These are phyloP conservation scores for Neodiprion lecontei DNA, from an alignment of 1,140 invertebrate genomes.

Conservation along the genomic window DNA sequence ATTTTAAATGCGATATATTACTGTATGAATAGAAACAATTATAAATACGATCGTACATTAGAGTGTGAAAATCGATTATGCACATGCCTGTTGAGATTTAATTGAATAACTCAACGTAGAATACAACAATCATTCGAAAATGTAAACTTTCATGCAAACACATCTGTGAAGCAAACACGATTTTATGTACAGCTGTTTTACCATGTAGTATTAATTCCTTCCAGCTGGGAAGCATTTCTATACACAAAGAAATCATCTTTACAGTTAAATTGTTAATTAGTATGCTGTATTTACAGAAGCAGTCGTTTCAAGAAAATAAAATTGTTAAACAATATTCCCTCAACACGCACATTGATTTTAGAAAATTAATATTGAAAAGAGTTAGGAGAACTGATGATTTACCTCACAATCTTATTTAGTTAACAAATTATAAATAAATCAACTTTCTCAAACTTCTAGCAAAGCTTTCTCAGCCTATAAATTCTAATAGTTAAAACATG, in stretches of 20 bases:
- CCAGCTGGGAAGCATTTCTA: constrained; percentile 61
- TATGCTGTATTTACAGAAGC: background rate
- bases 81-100: background rate
- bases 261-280: background rate
- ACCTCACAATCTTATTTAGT: constrained; percentile 14
- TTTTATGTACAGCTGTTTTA: constrained; percentile 46
- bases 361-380: too few species aligned
- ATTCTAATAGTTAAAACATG: too few species aligned
- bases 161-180: constrained; percentile 29
- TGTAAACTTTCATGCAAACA: background rate
- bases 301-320: too few species aligned
- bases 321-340: too few species aligned
- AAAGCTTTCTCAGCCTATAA: too few species aligned
- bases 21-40: too few species aligned
- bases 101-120: background rate
- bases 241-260: constrained; percentile 41
- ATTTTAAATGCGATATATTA: too few species aligned
- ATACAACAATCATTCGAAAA: background rate
- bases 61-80: background rate
- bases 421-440: constrained; percentile 30
- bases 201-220: constrained; percentile 62
- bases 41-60: too few species aligned
- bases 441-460: too few species aligned
- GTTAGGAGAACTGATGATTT: too few species aligned
- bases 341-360: too few species aligned